Evolutionary conservation across 2,888 invertebrate genomes (phyloP).

Genomic region (Amblyteles armatorius): DNA sequence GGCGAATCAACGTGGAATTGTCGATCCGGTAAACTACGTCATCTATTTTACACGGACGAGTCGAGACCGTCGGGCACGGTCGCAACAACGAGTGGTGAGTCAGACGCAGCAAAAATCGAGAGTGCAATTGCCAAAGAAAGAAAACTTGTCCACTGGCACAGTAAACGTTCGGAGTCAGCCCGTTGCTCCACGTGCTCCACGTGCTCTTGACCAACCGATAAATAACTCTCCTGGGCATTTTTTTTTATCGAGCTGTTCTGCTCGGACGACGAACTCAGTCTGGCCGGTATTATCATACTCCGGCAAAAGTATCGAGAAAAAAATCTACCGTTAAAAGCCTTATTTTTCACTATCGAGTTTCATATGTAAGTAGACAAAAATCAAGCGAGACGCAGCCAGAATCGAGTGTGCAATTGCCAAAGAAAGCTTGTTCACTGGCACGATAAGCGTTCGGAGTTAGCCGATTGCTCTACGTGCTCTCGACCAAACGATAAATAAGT

Average conservation of each 20-base stretch:
- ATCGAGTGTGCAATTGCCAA: not conserved
- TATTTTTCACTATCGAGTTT: too few relatives aligned
- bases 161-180: constrained; percentile 59
- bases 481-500: constrained; percentile 79
- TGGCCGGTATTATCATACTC: too few relatives aligned
- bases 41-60: not conserved
- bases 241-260: constrained; percentile 43
- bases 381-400: not conserved
- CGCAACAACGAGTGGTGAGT: not conserved
- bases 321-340: too few relatives aligned
- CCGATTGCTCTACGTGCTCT: constrained; percentile 67
- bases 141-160: not conserved
- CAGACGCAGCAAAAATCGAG: not conserved
- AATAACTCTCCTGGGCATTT: constrained; percentile 76
- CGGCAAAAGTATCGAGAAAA: too few relatives aligned
- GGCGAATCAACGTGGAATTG: not conserved
- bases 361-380: too few relatives aligned
- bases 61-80: not conserved
- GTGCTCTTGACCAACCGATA: constrained; percentile 75
- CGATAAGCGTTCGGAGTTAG: constrained; percentile 46
- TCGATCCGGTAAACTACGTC: not conserved
- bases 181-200: constrained; percentile 63
- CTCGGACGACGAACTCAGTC: constrained; percentile 43
- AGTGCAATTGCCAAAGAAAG: not conserved
- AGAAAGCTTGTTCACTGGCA: not conserved